Base-by-base conservation (phyloP, 1,140 invertebrate species). In the Drosophila sechellia region DNA sequence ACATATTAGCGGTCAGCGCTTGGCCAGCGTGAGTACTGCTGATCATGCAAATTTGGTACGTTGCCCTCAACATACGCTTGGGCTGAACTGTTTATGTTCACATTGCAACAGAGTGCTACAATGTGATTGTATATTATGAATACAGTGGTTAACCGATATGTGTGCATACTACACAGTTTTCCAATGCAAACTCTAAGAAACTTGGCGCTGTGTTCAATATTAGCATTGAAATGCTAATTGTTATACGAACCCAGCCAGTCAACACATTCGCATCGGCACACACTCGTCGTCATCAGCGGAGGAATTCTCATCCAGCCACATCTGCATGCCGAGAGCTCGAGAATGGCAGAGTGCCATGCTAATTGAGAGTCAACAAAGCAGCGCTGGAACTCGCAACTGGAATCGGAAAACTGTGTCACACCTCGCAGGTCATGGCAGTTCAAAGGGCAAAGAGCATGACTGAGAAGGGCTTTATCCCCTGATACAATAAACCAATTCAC, bases 171-270 rank as follows among this genome's bases (percentile, higher is more conserved):
- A n/a, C n/a, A n/a, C n/a, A n/a, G 25, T 49, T 64, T 40, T 10
- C 6, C 10, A 61, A 37, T 58, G 31, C 13, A 56, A 39, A n/a
- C 40, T 17, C 20, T 15, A 15, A 22, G 31, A 22, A 45, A 11
- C 20, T 20, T 42, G 10, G 20, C 34, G n/a, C 45, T 17, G 15
- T 31, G 65, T 68, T 65, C 65, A 58, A 75, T 58, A 53, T 77
- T 77, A 76, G 42, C 73, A 58, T 53, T 22, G 46, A 43, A 50
- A 60, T 77, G 73, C 49, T 77, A 77, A 77, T 77, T 77, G 63
- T 54, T 39, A 50, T 42, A 65, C 40, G 65, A 57, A 50, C 56
- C 35, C 37, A 46, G 25, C 56, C 25, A 31, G 31, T 8, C 10
- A 31, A 31, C 34, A 20, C 5, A 65, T 13, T 49, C 48, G 48